Conservation (phyloP, 2,113 vertebrate species). For the Macquaria ambigua region DNA sequence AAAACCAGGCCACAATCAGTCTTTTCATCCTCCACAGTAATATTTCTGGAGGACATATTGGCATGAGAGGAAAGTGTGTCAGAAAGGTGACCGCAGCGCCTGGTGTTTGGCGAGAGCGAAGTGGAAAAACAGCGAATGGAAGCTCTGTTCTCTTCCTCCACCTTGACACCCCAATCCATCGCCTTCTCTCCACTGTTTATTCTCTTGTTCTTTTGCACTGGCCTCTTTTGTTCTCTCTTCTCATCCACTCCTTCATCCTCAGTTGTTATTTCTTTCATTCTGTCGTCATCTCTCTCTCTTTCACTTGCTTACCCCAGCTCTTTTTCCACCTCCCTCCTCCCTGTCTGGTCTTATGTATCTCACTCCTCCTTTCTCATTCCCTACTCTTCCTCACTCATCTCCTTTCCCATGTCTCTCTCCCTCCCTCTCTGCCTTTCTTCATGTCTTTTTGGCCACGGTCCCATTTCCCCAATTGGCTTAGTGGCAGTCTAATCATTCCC, state of each 20-base stretch:
- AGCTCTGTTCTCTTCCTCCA: constrained; percentile 24
- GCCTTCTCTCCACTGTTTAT: constrained; percentile 15
- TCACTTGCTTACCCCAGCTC: constrained; percentile 8
- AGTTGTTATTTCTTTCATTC: constrained; percentile 34
- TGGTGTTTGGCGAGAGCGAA: constrained; percentile 26
- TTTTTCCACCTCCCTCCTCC: neutral
- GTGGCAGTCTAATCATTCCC: constrained; percentile 81
- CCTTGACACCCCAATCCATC: constrained; percentile 38
- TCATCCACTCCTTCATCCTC: constrained; percentile 30
- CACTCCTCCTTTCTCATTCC: constrained; percentile 6
- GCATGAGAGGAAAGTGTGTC: constrained; percentile 59
- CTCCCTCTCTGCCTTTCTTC: constrained; percentile 37
- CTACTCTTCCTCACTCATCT: constrained; percentile 23
- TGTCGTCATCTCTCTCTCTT: constrained; percentile 23
- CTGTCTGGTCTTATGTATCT: constrained; percentile 39
- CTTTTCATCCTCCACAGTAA: constrained; percentile 51
- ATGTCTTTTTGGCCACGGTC: constrained; percentile 74
- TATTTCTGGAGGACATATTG: constrained; percentile 59
- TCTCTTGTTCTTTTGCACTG: neutral
- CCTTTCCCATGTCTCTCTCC: neutral
- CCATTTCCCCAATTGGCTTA: constrained; percentile 81
- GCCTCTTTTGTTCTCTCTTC: constrained; percentile 35
- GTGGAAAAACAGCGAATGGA: constrained; percentile 35
- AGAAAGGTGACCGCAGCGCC: constrained; percentile 50
- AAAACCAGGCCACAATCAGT: constrained; percentile 61